Conservation (phyloP, 2,113 vertebrate species). For the Zootoca vivipara region DNA sequence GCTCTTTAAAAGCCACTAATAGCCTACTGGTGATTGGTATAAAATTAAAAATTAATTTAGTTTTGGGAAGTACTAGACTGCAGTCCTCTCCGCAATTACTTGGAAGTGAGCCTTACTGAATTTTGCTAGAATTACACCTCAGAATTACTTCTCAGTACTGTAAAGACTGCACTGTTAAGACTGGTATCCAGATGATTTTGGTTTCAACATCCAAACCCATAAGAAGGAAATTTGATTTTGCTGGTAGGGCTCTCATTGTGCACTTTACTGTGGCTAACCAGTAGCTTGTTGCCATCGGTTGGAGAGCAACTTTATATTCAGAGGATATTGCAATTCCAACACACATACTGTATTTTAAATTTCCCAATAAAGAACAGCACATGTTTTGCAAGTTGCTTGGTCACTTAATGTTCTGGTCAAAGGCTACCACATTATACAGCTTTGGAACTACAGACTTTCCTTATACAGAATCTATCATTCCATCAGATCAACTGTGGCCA, state of each 20-base stretch:
- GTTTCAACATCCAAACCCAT: background rate
- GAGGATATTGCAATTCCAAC: background rate
- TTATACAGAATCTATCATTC: background rate
- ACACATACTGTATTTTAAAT: background rate
- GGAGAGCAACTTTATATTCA: background rate
- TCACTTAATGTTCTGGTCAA: background rate
- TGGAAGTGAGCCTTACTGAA: too few species aligned
- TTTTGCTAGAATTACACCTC: background rate
- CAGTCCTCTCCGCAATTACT: background rate
- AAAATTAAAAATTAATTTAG: background rate
- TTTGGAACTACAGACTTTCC: background rate
- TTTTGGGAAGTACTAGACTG: background rate
- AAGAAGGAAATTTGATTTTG: background rate
- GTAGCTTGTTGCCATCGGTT: background rate
- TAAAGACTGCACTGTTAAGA: too few species aligned
- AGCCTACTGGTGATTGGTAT: background rate
- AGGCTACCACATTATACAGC: background rate
- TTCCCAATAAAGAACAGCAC: background rate
- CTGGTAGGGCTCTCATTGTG: background rate
- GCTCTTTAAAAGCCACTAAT: background rate
- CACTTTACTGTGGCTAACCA: constrained; percentile 3
- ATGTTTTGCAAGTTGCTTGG: too few species aligned
- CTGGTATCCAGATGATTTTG: background rate
- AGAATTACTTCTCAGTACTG: too few species aligned
- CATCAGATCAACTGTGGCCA: background rate